Evolutionary conservation across 2,888 invertebrate species (phyloP), one percentile per base, ranked within the genome.

Genomic region (Melitaea athalia): DNA sequence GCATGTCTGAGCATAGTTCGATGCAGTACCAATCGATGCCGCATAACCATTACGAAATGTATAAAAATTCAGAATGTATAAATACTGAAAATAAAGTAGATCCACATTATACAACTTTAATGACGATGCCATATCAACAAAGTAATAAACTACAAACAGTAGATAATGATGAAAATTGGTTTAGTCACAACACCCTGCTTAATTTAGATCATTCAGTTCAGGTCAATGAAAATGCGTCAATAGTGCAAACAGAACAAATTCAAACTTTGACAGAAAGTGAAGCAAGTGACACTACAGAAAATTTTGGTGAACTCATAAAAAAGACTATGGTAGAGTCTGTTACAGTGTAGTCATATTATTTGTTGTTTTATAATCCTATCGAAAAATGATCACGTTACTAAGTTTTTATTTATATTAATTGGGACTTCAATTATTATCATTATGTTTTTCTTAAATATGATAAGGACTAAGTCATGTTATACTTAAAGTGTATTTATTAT

Each of bases 241-340:
- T 87, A 52, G 62, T 70, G 71, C 85, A 76, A 69, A 75, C 81
- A 53, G 75, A 82, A 49, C 83, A 76, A 63, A 70, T 76, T 59
- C 74, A 81, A 74, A 72, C 77, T 42, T 62, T 79, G 49, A 67
- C 69, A 33, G 85, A 86, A 72, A 76, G 71, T 80, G 84, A 81
- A 72, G 77, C 77, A 53, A 71, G 80, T 24, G 92, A 92, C 63
- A 76, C 85, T 47, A 86, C 87, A 76, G 97, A 97, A 80, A 97
- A 97, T 86, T 97, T 98, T 82, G 97, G 97, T 64, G 97, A 98
- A 92, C 96, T 98, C 79, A 97, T 98, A 78, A 98, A 97, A 88
- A 97, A 98, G 89, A 96, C 97, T 73, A 97, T 98, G 94, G 97
- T 97, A 83, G 97, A 98, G 88, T 97, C 97, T 79, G 97, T 97